Evolutionary conservation across 2,113 vertebrate genomes (phyloP), one percentile per base, ranked within the genome.

Genomic region (Forbesichthys papilliferus): DNA sequence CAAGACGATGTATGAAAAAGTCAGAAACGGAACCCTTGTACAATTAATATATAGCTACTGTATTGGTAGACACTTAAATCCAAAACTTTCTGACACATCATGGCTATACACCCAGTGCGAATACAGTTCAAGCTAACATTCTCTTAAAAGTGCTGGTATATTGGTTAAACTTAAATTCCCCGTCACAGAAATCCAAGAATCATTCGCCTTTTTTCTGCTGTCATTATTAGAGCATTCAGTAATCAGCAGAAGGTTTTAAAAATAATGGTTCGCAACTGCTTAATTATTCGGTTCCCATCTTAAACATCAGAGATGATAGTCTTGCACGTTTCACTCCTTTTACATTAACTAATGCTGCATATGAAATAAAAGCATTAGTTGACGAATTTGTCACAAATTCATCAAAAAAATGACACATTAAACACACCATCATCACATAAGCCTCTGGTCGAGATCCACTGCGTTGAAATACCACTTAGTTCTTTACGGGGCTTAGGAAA

Each of bases 401-500:
- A 61, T 4, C 3, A 69, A 1, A 55, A 62, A 52, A 9, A 49
- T 46, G 65, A 57, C n/a, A 75, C 73, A 74, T 48, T 27, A 10
- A 18, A 67, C 62, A 53, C 14, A 13, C 61, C 11, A n/a, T 57
- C 63, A 47, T 53, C 13, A 53, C 52, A 20, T 75, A 68, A 62
- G 61, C 34, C 53, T 20, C 12, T 61, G 70, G 53, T 48, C 73
- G 74, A 78, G 69, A 84, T 73, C 55, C 74, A 68, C 69, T 60
- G 57, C 71, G 69, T 64, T 64, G 47, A 33, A 73, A 58, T 60
- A 64, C 80, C 48, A 4, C 61, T 74, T 61, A 61, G 73, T 71
- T 66, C 75, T 74, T 75, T 63, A 57, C 69, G 51, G 52, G 56
- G 48, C 73, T 71, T 49, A 80, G 53, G 74, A 80, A 88, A 91